Conservation (phyloP, 1,140 invertebrate species). For the Heliconius hewitsoni region DNA sequence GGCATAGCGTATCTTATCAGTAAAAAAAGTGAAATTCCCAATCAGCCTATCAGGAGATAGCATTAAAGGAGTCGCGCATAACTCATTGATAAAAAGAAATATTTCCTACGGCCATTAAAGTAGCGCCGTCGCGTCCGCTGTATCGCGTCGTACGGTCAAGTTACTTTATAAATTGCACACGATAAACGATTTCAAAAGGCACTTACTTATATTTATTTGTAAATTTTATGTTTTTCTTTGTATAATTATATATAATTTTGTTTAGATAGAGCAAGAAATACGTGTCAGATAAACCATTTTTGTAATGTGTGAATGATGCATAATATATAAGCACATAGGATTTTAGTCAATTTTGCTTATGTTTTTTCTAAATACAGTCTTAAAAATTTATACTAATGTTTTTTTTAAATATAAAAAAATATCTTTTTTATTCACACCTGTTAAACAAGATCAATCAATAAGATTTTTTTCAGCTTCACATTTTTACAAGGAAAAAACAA, state of each 20-base stretch:
- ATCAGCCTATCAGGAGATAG: conserved; percentile 7
- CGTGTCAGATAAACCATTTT: too few relatives aligned
- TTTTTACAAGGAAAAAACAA: too few relatives aligned
- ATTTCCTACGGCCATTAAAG: conserved; percentile 32
- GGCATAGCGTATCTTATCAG: conserved; percentile 11
- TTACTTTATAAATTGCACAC: conserved; percentile 16
- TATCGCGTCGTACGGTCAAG: conserved; percentile 10
- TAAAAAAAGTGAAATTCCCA: conserved; percentile 14
- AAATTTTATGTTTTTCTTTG: background rate
- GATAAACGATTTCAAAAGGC: conserved; percentile 13
- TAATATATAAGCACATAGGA: too few relatives aligned
- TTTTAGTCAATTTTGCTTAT: too few relatives aligned
- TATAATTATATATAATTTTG: background rate
- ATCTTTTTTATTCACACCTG: too few relatives aligned
- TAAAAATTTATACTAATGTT: too few relatives aligned
- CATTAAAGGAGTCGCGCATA: conserved; percentile 27
- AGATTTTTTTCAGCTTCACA: too few relatives aligned
- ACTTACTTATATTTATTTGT: conserved; percentile 12
- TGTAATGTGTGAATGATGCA: too few relatives aligned
- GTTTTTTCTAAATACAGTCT: too few relatives aligned
- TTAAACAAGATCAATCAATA: too few relatives aligned
- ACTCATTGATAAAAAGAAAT: conserved; percentile 35
- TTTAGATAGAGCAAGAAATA: background rate
- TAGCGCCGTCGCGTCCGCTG: conserved; percentile 10
- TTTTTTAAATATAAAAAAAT: too few relatives aligned